Evolutionary conservation across 1,140 invertebrate species (phyloP).

Genomic region (Episyrphus balteatus): DNA sequence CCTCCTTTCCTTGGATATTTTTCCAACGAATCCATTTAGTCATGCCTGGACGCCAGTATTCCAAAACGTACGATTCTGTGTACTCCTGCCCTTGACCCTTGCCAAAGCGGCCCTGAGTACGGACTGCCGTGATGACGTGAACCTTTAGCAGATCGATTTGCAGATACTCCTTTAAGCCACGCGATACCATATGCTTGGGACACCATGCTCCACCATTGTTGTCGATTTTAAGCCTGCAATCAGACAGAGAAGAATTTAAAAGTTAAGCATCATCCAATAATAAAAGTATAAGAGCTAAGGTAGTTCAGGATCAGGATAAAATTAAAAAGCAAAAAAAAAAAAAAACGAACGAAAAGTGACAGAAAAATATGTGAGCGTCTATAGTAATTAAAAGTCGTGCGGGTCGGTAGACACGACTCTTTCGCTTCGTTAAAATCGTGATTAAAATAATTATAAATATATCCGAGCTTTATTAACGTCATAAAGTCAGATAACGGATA

Average conservation of each 20-base stretch:
- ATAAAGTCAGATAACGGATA: too few species aligned
- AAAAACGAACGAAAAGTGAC: too few species aligned
- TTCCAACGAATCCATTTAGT: constrained; percentile 72
- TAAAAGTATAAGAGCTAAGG: too few species aligned
- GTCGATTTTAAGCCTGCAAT: constrained; percentile 70
- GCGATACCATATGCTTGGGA: constrained; percentile 76
- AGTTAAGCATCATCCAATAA: too few species aligned
- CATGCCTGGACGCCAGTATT: constrained; percentile 78
- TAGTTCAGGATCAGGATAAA: too few species aligned
- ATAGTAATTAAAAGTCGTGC: too few species aligned
- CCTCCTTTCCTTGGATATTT: constrained; percentile 62
- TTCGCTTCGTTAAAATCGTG: too few species aligned
- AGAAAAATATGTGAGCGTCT: too few species aligned
- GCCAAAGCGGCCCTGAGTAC: constrained; percentile 86
- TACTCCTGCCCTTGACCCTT: constrained; percentile 90
- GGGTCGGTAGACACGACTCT: too few species aligned
- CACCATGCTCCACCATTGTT: constrained; percentile 91
- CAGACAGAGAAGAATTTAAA: constrained; percentile 20
- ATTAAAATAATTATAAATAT: too few species aligned
- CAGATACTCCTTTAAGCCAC: constrained; percentile 75
- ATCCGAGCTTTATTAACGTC: too few species aligned
- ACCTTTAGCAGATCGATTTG: constrained; percentile 72
- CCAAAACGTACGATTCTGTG: constrained; percentile 78
- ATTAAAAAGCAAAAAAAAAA: too few species aligned
- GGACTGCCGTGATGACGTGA: constrained; percentile 69